These are phyloP conservation scores for Pangasius mekongensis DNA, from an alignment of 2,797 vertebrate species.

Conservation along the genomic window DNA sequence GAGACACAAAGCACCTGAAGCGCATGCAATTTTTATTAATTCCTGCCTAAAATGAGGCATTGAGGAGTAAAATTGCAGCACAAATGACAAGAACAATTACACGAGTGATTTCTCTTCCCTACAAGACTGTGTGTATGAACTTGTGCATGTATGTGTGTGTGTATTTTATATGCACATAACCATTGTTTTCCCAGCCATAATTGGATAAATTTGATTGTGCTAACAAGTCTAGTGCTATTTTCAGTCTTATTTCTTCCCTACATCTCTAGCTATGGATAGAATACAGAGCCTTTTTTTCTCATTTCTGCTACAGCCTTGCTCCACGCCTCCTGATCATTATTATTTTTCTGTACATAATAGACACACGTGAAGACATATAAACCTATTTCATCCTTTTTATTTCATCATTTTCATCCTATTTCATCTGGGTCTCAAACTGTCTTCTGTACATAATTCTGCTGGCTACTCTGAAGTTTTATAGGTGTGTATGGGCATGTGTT, in stretches of 20 bases:
- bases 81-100: slow-evolving; percentile 98
- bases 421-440: background rate
- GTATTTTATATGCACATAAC: background rate
- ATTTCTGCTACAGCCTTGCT: background rate
- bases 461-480: background rate
- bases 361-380: background rate
- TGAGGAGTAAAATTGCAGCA: slow-evolving; percentile 96
- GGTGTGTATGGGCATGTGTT: background rate
- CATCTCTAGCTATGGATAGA: background rate
- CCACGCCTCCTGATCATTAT: background rate
- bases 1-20: slow-evolving; percentile 88
- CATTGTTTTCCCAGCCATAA: slow-evolving; percentile 2
- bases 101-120: slow-evolving; percentile 75
- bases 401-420: no score
- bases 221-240: slow-evolving; percentile 5
- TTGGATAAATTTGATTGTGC: background rate
- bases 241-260: background rate
- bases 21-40: slow-evolving; percentile 89
- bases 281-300: background rate
- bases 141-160: background rate
- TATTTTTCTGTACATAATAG: background rate
- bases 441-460: background rate
- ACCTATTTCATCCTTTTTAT: background rate
- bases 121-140: background rate
- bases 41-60: slow-evolving; percentile 95